Percentiles rank a stretch among this genome's conserved stretches.
phyloP scores from a whole-genome alignment of 2,888 invertebrate species.

The Balanococcus diminutus region DNA sequence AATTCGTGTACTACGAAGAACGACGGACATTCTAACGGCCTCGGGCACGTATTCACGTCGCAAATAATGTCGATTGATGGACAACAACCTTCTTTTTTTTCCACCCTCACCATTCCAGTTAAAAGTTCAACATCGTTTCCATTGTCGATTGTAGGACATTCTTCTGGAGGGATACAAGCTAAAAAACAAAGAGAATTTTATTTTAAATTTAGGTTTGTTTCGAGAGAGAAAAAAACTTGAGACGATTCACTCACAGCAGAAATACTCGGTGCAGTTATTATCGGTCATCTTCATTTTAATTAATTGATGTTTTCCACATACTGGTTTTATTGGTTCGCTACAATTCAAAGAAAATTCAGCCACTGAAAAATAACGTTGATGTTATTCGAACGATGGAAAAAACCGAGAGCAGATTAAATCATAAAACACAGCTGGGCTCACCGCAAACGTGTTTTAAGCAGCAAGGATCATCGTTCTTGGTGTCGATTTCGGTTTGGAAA shows the following conservation, averaged over 20 bases:
- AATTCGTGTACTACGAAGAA: slow-evolving; percentile 65
- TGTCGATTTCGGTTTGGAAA: slow-evolving; percentile 65
- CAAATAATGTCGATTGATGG: slow-evolving; percentile 69
- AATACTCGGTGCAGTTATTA: slow-evolving; percentile 74
- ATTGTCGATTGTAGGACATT: slow-evolving; percentile 68
- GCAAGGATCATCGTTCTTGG: slow-evolving; percentile 68
- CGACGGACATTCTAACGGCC: slow-evolving; percentile 67
- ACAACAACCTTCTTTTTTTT: slow-evolving; percentile 75
- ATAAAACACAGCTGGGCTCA: slow-evolving; percentile 61
- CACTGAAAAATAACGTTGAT: slow-evolving; percentile 14
- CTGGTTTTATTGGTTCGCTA: slow-evolving; percentile 70
- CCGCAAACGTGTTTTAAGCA: slow-evolving; percentile 75
- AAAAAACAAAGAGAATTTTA: background rate
- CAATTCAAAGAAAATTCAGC: slow-evolving; percentile 62
- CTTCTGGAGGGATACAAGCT: slow-evolving; percentile 76
- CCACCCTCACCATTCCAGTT: slow-evolving; percentile 68
- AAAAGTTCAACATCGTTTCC: slow-evolving; percentile 64
- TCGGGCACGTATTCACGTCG: slow-evolving; percentile 65
- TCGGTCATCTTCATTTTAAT: slow-evolving; percentile 70
- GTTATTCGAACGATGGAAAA: background rate
- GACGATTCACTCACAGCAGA: slow-evolving; percentile 68
- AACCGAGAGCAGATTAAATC: background rate
- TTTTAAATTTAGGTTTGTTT: background rate
- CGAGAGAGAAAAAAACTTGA: background rate
- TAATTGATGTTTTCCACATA: slow-evolving; percentile 75